These are phyloP conservation scores for Aulostomus chinensis DNA, from an alignment of 2,797 vertebrate species.

Conservation along the genomic window DNA sequence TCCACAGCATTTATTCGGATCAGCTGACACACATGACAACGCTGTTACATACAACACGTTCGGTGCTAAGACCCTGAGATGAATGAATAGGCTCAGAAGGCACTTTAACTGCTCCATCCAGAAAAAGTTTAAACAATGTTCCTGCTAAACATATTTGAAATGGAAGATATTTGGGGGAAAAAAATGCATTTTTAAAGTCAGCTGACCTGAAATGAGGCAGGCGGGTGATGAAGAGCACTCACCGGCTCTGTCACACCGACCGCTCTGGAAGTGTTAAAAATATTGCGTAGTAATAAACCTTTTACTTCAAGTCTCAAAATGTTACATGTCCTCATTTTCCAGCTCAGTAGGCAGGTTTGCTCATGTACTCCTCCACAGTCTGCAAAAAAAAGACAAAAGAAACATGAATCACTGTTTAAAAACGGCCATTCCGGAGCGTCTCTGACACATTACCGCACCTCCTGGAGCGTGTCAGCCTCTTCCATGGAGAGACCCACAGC, in stretches of 20 bases:
- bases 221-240: too few relatives aligned
- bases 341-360: conserved; percentile 88
- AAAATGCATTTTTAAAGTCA: too few relatives aligned
- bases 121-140: background rate
- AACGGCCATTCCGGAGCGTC: background rate
- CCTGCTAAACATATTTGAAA: too few relatives aligned
- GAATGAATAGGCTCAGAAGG: conserved; percentile 29
- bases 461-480: conserved; percentile 91
- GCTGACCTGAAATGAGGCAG: too few relatives aligned
- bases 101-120: background rate
- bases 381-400: conserved; percentile 58
- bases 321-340: background rate
- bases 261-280: too few relatives aligned
- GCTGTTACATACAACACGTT: too few relatives aligned
- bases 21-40: background rate
- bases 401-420: background rate
- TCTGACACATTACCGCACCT: conserved; percentile 74
- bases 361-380: conserved; percentile 94
- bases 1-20: background rate
- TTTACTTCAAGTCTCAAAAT: conserved; percentile 11
- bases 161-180: too few relatives aligned
- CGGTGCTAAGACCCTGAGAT: conserved; percentile 28
- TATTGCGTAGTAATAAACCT: conserved; percentile 1
- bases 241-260: too few relatives aligned
- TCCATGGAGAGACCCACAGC: conserved; percentile 83